A percentile compares a stretch with the other conserved stretches of the same genome.
phyloP scores from a whole-genome alignment of 2,797 vertebrate species.

The Gymnoscopelus microlampas region DNA sequence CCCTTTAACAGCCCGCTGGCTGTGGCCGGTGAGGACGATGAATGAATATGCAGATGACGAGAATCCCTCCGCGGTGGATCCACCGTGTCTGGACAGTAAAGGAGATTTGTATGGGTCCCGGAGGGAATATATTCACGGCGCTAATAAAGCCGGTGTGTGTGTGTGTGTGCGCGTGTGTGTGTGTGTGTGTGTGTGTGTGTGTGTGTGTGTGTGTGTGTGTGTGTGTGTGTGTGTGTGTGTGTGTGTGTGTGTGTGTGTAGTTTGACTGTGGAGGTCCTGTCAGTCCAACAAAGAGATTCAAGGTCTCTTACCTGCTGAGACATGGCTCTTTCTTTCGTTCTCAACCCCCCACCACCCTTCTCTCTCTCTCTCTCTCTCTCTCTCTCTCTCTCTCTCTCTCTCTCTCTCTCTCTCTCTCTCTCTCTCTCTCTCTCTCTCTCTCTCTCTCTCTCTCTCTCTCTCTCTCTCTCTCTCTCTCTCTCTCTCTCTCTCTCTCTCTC shows the following conservation, averaged over 20 bases:
- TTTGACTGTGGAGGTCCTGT: conserved; percentile 22
- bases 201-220: too few relatives aligned
- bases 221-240: too few relatives aligned
- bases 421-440: conserved; percentile 28
- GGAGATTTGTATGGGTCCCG: conserved; percentile 58
- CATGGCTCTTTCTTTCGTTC: conserved; percentile 13
- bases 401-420: neutral
- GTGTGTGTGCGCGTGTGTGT: too few relatives aligned
- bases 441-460: conserved; percentile 38
- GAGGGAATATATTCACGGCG: conserved; percentile 47
- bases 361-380: conserved; percentile 16
- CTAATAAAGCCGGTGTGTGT: conserved; percentile 61
- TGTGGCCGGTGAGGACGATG: conserved; percentile 22
- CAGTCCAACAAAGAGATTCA: conserved; percentile 39
- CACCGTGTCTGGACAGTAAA: conserved; percentile 23
- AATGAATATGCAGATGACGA: conserved; percentile 66
- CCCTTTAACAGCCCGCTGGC: conserved; percentile 71
- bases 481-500: conserved; percentile 42
- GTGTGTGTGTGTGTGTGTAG: too few relatives aligned
- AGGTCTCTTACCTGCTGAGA: conserved; percentile 50
- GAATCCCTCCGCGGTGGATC: conserved; percentile 57
- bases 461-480: conserved; percentile 34
- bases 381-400: conserved; percentile 39
- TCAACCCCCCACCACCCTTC: neutral
- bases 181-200: too few relatives aligned